phyloP scores from a whole-genome alignment of 2,113 vertebrate genomes.

The Gallinago undulata region DNA sequence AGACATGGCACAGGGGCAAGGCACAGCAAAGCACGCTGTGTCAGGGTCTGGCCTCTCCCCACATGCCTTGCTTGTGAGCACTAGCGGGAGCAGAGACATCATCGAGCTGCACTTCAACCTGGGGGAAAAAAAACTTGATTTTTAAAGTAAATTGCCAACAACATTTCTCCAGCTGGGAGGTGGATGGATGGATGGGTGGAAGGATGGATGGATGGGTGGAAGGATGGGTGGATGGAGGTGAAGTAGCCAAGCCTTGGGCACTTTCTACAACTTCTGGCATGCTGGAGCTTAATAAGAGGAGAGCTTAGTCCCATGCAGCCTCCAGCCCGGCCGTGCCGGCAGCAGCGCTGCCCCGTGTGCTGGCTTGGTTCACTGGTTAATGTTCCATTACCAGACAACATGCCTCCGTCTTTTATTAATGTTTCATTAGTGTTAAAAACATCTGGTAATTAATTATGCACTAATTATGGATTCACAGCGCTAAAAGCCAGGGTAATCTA shows the following conservation, averaged over 20 bases:
- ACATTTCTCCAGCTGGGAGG: neutral
- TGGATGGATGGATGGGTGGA: no score
- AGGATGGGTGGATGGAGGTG: no score
- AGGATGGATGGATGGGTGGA: no score
- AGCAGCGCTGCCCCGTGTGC: neutral
- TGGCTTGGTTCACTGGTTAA: constrained; percentile 42
- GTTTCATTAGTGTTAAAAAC: constrained; percentile 73
- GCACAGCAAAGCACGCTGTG: neutral
- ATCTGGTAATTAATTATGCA: constrained; percentile 75
- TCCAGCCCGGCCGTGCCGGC: accelerated
- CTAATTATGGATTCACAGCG: constrained; percentile 66
- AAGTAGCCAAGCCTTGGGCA: neutral
- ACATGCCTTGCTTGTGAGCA: neutral
- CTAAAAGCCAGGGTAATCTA: constrained; percentile 62
- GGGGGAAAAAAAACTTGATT: accelerated
- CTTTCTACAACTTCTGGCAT: neutral
- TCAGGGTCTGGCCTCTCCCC: neutral
- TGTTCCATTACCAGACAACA: constrained; percentile 64
- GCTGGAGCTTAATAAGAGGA: neutral
- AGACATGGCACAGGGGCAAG: accelerated
- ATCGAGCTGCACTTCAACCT: neutral
- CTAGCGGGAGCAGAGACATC: neutral
- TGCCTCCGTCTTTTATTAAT: constrained; percentile 66
- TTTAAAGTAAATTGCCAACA: neutral
- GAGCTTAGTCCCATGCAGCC: neutral